Evolutionary conservation across 2,888 invertebrate genomes (phyloP).

Genomic region (Beris morrisii): DNA sequence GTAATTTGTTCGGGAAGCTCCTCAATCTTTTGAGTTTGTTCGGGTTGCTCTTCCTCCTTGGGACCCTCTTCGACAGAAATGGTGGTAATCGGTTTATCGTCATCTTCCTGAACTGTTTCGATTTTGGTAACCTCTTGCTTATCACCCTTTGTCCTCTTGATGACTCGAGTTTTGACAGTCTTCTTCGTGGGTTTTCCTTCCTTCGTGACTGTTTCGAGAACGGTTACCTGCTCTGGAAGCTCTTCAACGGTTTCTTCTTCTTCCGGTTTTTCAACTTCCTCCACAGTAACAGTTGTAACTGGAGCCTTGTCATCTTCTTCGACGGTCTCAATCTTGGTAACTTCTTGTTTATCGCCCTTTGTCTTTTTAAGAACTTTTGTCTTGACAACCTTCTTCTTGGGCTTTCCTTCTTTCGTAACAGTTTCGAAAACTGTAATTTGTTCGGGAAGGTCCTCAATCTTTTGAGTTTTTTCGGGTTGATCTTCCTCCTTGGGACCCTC

Average conservation of each 20-base stretch:
- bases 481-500: constrained; percentile 44
- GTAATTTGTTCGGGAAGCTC: constrained; percentile 46
- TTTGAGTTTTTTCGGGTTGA: constrained; percentile 47
- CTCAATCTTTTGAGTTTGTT: constrained; percentile 32
- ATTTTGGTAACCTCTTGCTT: constrained; percentile 43
- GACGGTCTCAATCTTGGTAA: constrained; percentile 51
- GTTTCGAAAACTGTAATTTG: constrained; percentile 36
- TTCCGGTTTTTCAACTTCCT: constrained; percentile 46
- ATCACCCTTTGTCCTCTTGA: constrained; percentile 44
- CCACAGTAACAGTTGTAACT: constrained; percentile 48
- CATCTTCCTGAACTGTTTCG: constrained; percentile 50
- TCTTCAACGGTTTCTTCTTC: constrained; percentile 45
- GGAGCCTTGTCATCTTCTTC: constrained; percentile 54
- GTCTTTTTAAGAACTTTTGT: constrained; percentile 32
- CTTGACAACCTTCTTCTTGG: constrained; percentile 41
- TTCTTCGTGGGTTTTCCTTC: constrained; percentile 32
- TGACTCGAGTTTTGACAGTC: constrained; percentile 46
- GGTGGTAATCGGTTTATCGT: constrained; percentile 49
- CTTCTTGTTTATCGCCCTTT: constrained; percentile 45
- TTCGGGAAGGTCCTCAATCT: constrained; percentile 44
- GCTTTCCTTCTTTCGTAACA: constrained; percentile 40
- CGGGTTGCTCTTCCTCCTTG: constrained; percentile 36
- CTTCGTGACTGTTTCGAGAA: constrained; percentile 44
- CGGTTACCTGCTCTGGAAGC: constrained; percentile 51
- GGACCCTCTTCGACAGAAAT: constrained; percentile 41